Evolutionary conservation across 64 coral and sea anemone genomes (phyloP).

Genomic region (Pocillopora verrucosa): DNA sequence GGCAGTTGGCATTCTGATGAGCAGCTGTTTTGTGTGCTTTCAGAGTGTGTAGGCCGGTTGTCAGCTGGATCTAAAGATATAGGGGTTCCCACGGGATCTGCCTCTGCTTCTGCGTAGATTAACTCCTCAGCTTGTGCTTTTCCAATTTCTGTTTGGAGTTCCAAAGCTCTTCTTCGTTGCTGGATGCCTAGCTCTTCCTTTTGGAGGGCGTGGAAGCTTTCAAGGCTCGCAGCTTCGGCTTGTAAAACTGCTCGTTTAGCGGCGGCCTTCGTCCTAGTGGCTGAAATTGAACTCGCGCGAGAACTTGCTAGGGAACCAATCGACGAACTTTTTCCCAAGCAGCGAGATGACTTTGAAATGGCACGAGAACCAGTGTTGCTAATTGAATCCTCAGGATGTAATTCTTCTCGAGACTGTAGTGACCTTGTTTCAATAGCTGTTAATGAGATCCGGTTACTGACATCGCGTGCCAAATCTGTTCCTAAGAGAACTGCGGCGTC

Average conservation of each 20-base stretch:
- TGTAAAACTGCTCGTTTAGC: slow-evolving; percentile 3
- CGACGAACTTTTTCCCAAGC: neutral
- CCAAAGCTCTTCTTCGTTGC: neutral
- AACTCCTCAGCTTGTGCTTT: neutral
- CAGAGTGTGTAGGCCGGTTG: neutral
- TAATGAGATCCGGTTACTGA: neutral
- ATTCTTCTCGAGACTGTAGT: neutral
- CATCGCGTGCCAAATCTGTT: neutral
- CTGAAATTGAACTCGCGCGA: neutral
- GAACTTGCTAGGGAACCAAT: neutral
- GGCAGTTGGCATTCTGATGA: neutral
- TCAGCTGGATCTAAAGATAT: neutral
- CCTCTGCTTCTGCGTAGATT: slow-evolving; percentile 21
- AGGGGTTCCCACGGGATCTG: neutral
- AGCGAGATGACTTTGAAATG: neutral
- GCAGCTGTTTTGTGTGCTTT: neutral
- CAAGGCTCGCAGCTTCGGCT: neutral
- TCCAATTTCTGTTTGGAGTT: neutral
- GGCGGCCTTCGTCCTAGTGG: neutral
- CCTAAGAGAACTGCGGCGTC: neutral
- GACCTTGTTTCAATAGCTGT: neutral
- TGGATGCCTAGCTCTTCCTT: neutral
- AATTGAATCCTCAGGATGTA: neutral
- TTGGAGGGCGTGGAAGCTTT: neutral
- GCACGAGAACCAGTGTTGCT: neutral